phyloP scores from a whole-genome alignment of 2,888 invertebrate genomes.

The Seira sanloemensis region DNA sequence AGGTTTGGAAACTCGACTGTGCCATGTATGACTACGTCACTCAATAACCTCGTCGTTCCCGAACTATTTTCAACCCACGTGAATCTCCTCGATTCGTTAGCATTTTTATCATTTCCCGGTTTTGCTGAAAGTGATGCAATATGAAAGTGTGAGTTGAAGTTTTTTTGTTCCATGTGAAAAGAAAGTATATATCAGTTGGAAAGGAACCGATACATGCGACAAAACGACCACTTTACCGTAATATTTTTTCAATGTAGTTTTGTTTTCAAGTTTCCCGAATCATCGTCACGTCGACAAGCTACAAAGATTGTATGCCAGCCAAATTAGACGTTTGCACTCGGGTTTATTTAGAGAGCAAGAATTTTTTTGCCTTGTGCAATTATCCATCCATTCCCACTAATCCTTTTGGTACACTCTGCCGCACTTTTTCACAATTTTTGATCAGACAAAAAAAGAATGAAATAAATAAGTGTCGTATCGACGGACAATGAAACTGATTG shows the following conservation, averaged over 20 bases:
- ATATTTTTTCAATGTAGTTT: background rate
- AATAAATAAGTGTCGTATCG: slow-evolving; percentile 45
- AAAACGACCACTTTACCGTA: slow-evolving; percentile 3
- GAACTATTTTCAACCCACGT: slow-evolving; percentile 66
- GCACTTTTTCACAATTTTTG: too few species aligned
- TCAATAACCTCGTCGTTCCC: slow-evolving; percentile 54
- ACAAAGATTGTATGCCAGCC: too few species aligned
- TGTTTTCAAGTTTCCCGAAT: too few species aligned
- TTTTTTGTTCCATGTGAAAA: slow-evolving; percentile 32
- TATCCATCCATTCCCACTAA: background rate
- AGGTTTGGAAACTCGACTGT: background rate
- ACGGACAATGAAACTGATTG: slow-evolving; percentile 49
- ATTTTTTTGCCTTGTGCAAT: too few species aligned
- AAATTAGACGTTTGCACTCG: too few species aligned
- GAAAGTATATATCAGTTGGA: background rate
- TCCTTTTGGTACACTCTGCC: too few species aligned
- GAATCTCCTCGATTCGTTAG: slow-evolving; percentile 54
- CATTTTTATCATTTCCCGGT: slow-evolving; percentile 41
- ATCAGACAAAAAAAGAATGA: background rate
- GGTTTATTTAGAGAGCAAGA: too few species aligned
- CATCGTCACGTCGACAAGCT: too few species aligned
- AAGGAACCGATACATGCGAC: background rate
- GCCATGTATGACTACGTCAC: slow-evolving; percentile 33
- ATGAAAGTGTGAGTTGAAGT: slow-evolving; percentile 39
- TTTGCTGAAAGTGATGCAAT: slow-evolving; percentile 14